Percentiles rank a stretch among this genome's conserved stretches.
Conservation (phyloP, 2,113 vertebrate genomes). For the Megaceryle maxima region DNA sequence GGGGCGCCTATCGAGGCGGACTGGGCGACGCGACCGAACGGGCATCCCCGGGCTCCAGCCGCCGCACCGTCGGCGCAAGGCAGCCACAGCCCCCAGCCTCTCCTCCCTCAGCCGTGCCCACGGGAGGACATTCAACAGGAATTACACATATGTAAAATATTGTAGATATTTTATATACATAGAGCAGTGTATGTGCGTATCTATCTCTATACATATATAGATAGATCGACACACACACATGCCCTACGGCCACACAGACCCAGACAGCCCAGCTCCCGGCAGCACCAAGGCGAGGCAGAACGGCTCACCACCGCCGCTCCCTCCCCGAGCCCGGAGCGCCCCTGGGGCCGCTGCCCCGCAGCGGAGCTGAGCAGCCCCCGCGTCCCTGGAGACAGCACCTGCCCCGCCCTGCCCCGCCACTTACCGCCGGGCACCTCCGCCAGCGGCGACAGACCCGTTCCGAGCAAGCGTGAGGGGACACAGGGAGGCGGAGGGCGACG, state of each 20-base stretch:
- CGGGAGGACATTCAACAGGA: not conserved
- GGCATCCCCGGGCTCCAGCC: not conserved
- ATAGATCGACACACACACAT: too few species aligned
- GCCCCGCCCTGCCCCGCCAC: not conserved
- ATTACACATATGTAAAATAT: not conserved
- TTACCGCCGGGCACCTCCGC: slow-evolving; percentile 22
- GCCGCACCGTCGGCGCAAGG: not conserved
- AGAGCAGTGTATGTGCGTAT: too few species aligned
- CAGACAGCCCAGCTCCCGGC: not conserved
- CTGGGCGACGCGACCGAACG: not conserved
- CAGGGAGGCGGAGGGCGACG: not conserved
- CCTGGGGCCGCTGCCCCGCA: not conserved
- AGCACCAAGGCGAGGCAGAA: not conserved
- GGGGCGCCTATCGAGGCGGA: not conserved
- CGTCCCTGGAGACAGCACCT: not conserved
- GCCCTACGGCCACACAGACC: not conserved
- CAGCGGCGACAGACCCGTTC: not conserved
- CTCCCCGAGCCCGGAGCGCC: not conserved
- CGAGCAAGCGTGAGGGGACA: not conserved
- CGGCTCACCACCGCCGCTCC: not conserved
- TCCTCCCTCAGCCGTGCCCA: not conserved
- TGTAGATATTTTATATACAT: rapidly evolving
- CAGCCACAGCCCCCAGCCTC: not conserved
- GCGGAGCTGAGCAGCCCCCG: not conserved
- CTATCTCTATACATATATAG: too few species aligned